phyloP scores from a whole-genome alignment of 2,888 invertebrate species.

The Hydraecia micacea region DNA sequence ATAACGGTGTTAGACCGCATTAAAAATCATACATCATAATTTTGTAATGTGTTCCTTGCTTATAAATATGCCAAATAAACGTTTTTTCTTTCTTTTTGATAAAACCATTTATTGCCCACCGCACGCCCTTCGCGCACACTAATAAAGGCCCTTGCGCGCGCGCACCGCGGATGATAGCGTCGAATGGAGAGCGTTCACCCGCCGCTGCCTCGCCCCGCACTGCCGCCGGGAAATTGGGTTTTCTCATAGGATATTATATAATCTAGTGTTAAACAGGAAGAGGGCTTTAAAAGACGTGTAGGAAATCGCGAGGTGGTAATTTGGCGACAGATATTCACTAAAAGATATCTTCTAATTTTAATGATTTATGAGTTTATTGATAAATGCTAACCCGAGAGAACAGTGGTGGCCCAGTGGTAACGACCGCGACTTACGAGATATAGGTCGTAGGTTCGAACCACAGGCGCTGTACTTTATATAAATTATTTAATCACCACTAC shows the following conservation, averaged over 20 bases:
- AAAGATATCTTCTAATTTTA: neutral
- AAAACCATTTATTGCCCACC: neutral
- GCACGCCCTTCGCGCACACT: slow-evolving; percentile 80
- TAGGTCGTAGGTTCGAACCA: too few relatives aligned
- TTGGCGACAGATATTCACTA: neutral
- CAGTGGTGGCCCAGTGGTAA: too few relatives aligned
- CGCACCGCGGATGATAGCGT: slow-evolving; percentile 83
- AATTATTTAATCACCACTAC: too few relatives aligned
- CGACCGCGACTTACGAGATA: too few relatives aligned
- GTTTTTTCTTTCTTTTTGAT: neutral
- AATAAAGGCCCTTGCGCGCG: slow-evolving; percentile 79
- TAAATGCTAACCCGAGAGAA: too few relatives aligned
- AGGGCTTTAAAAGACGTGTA: neutral
- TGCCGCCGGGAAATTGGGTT: slow-evolving; percentile 63
- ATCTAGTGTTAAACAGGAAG: slow-evolving; percentile 10
- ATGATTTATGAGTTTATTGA: neutral
- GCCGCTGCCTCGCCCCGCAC: slow-evolving; percentile 60
- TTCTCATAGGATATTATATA: slow-evolving; percentile 58
- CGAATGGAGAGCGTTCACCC: slow-evolving; percentile 84
- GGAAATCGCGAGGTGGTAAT: neutral
- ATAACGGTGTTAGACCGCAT: too few relatives aligned
- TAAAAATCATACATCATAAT: neutral
- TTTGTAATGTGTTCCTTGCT: neutral
- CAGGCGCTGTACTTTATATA: too few relatives aligned
- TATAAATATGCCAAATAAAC: neutral